These are phyloP conservation scores for Mus pahari DNA, from an alignment of 2,113 vertebrate genomes.

Conservation along the genomic window DNA sequence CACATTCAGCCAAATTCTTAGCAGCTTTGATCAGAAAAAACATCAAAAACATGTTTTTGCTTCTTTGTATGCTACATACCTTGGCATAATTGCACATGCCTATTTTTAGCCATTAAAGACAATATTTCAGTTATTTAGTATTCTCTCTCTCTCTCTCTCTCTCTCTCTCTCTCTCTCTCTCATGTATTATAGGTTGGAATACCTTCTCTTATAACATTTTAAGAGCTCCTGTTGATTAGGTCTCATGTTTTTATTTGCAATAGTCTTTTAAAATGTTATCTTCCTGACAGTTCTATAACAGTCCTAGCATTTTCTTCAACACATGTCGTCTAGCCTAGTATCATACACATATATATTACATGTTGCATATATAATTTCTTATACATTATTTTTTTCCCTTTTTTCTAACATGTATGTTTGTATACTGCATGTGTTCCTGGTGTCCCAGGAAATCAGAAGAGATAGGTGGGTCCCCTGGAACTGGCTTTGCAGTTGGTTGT, in stretches of 20 bases:
- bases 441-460: neutral
- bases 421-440: neutral
- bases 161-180: no score
- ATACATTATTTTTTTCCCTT: neutral
- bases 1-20: conserved; percentile 34
- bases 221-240: neutral
- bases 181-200: neutral
- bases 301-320: neutral
- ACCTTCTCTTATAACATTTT: neutral
- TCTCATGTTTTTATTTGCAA: neutral
- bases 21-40: neutral
- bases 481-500: neutral
- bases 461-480: no score
- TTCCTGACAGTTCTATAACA: neutral
- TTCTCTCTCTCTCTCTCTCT: no score
- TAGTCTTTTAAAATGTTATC: neutral
- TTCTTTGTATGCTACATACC: neutral
- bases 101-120: neutral
- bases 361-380: neutral
- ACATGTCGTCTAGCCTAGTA: neutral
- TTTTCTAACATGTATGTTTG: neutral
- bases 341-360: neutral
- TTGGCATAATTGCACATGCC: neutral
- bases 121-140: neutral
- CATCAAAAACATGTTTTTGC: conserved; percentile 7